These are phyloP conservation scores for Odontocolon sp. DNA, from an alignment of 2,888 invertebrate species.

Conservation along the genomic window DNA sequence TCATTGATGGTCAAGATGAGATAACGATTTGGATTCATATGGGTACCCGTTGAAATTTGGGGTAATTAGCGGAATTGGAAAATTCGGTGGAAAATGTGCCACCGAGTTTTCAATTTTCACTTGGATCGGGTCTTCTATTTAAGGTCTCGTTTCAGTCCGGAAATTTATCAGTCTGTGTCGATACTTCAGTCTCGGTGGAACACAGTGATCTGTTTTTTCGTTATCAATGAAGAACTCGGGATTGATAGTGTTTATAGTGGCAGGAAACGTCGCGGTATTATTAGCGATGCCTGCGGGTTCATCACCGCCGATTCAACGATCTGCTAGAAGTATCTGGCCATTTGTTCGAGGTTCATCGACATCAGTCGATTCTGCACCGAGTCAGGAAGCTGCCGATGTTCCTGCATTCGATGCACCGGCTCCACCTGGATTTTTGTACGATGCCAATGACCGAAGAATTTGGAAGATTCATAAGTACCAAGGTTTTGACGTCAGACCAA, in stretches of 20 bases:
- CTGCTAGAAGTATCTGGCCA: constrained; percentile 29
- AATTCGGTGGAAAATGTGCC: not conserved
- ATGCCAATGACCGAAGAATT: constrained; percentile 59
- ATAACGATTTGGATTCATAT: not conserved
- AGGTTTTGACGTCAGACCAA: constrained; percentile 62
- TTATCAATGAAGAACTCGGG: constrained; percentile 16
- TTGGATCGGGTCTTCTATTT: constrained; percentile 26
- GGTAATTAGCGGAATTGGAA: not conserved
- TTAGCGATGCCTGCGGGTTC: not conserved
- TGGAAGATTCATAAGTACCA: constrained; percentile 66
- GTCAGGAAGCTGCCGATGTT: not conserved
- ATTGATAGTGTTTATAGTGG: not conserved
- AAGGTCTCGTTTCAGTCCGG: not conserved
- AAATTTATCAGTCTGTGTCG: constrained; percentile 14
- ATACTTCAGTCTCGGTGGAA: not conserved
- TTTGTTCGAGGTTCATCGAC: not conserved
- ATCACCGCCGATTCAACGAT: not conserved
- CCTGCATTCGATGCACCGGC: not conserved
- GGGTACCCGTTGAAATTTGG: not conserved
- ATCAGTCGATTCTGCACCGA: not conserved
- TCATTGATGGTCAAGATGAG: not conserved
- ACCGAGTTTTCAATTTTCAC: not conserved
- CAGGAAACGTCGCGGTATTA: not conserved
- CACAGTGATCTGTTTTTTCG: not conserved
- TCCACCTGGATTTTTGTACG: not conserved